Percentiles rank a stretch among this genome's conserved stretches.
phyloP scores from a whole-genome alignment of 2,888 invertebrate species.

The Synergus itoensis region DNA sequence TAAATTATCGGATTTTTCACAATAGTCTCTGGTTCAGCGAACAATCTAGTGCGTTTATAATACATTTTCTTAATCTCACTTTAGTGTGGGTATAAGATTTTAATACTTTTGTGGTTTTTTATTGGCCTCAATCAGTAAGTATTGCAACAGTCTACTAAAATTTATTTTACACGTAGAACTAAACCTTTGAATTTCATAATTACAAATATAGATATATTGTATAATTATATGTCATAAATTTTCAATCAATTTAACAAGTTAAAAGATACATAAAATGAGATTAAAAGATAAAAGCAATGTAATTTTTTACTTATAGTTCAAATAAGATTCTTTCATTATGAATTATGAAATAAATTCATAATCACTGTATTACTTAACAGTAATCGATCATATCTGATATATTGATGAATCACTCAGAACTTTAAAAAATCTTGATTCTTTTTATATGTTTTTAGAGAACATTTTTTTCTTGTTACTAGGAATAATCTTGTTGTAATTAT shows the following conservation, averaged over 20 bases:
- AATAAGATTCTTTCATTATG: background rate
- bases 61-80: background rate
- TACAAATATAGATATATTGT: too few species aligned
- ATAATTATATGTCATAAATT: too few species aligned
- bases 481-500: background rate
- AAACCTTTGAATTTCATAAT: background rate
- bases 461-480: background rate
- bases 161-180: background rate
- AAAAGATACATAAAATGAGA: background rate
- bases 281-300: background rate
- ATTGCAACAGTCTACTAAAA: background rate
- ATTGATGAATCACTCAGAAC: background rate
- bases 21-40: background rate
- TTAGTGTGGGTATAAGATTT: background rate
- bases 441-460: background rate
- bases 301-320: background rate
- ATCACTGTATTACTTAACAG: background rate
- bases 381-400: background rate
- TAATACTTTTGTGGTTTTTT: background rate
- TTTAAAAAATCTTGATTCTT: background rate
- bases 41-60: background rate
- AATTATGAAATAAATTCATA: constrained; percentile 7
- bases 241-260: background rate
- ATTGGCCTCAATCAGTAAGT: background rate
- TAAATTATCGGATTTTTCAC: background rate